Evolutionary conservation across 1,140 invertebrate species (phyloP).

Genomic region (Micrasema longulum): DNA sequence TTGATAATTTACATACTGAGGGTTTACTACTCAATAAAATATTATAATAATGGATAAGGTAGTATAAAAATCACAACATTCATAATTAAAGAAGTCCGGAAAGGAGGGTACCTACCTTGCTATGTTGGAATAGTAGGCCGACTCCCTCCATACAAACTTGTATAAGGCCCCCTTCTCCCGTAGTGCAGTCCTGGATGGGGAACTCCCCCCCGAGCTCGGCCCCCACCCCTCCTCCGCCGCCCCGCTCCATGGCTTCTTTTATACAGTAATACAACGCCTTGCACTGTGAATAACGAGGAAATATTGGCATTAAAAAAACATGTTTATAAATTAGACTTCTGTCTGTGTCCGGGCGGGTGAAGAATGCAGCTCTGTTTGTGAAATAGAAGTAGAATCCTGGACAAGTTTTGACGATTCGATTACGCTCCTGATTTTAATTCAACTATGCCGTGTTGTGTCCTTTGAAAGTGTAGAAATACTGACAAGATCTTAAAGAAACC

Average conservation of each 20-base stretch:
- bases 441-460: too few relatives aligned
- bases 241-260: constrained; percentile 98
- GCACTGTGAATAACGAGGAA: too few relatives aligned
- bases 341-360: too few relatives aligned
- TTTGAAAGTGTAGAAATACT: too few relatives aligned
- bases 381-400: too few relatives aligned
- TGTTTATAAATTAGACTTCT: too few relatives aligned
- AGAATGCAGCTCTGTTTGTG: too few relatives aligned
- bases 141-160: constrained; percentile 99
- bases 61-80: constrained; percentile 51
- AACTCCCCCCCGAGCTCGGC: constrained; percentile 97
- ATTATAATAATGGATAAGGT: constrained; percentile 17
- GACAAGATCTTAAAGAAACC: too few relatives aligned
- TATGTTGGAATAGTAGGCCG: constrained; percentile 96
- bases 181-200: constrained; percentile 96
- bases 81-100: constrained; percentile 33
- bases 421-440: too few relatives aligned
- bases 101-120: constrained; percentile 83
- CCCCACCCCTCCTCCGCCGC: constrained; percentile 84
- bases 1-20: constrained; percentile 5
- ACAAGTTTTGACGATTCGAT: too few relatives aligned
- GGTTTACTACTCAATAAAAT: constrained; percentile 21
- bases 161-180: constrained; percentile 95
- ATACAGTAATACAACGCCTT: constrained; percentile 98
- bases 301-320: too few relatives aligned